phyloP scores from a whole-genome alignment of 2,888 invertebrate genomes.

The Sialis fuliginosa region DNA sequence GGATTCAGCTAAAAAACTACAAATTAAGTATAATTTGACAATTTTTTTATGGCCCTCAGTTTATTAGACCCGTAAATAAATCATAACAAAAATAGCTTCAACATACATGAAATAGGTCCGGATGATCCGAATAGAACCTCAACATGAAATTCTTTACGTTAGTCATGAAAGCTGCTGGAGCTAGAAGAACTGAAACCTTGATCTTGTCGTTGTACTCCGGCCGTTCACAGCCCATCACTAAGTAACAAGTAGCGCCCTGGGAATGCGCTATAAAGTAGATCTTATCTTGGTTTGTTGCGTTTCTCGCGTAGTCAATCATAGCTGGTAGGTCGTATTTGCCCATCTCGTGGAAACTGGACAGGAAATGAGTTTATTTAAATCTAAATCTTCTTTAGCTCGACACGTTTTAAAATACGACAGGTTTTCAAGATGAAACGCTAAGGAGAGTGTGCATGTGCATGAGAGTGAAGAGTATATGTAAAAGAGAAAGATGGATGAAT shows the following conservation, averaged over 20 bases:
- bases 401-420: background rate
- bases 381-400: no score
- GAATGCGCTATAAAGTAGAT: slow-evolving; percentile 41
- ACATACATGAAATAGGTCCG: no score
- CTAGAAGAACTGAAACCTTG: slow-evolving; percentile 31
- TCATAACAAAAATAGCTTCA: no score
- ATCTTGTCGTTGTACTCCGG: slow-evolving; percentile 36
- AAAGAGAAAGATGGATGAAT: no score
- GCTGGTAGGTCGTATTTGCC: slow-evolving; percentile 34
- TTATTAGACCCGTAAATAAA: no score
- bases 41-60: no score
- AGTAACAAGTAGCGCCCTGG: slow-evolving; percentile 38
- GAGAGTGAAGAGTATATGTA: no score
- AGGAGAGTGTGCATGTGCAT: no score
- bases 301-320: slow-evolving; percentile 28
- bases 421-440: no score
- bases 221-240: slow-evolving; percentile 30
- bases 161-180: slow-evolving; percentile 36
- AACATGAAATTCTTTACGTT: slow-evolving; percentile 28
- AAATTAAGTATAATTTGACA: no score
- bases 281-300: slow-evolving; percentile 22
- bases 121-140: slow-evolving; percentile 10
- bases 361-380: background rate
- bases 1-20: no score
- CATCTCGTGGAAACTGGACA: slow-evolving; percentile 34